Evolutionary conservation across 2,113 vertebrate genomes (phyloP).

Genomic region (Centropristis striata): DNA sequence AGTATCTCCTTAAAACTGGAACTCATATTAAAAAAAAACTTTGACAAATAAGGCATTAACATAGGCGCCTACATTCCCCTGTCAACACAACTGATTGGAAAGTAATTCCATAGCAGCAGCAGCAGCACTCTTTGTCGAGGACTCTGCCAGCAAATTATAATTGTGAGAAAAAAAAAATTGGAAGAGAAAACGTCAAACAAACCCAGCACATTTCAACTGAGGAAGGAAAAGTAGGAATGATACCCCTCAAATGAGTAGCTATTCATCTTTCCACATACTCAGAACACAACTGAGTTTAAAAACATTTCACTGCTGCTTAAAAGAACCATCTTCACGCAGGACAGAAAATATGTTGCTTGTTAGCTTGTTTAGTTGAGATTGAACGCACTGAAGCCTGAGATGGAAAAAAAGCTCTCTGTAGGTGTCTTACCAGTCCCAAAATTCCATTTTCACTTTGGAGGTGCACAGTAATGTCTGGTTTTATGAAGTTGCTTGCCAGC

Average conservation of each 20-base stretch:
- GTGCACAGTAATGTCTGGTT: constrained; percentile 93
- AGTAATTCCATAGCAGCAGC: constrained; percentile 37
- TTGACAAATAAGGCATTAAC: constrained; percentile 63
- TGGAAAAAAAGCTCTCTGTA: not conserved
- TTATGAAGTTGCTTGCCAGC: constrained; percentile 98
- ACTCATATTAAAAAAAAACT: constrained; percentile 54
- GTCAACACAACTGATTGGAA: constrained; percentile 58
- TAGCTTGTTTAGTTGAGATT: constrained; percentile 28
- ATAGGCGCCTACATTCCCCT: constrained; percentile 53
- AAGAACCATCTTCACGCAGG: not conserved
- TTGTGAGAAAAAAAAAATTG: constrained; percentile 41
- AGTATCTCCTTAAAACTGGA: constrained; percentile 37
- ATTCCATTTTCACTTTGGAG: constrained; percentile 99
- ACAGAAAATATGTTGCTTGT: constrained; percentile 15
- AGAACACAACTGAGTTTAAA: constrained; percentile 14
- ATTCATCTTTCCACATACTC: constrained; percentile 26
- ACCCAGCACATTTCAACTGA: constrained; percentile 50
- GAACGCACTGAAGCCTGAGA: constrained; percentile 18
- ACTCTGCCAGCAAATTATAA: constrained; percentile 61
- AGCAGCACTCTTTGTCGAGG: constrained; percentile 52
- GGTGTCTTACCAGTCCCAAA: constrained; percentile 93
- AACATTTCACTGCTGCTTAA: constrained; percentile 5
- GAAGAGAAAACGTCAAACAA: constrained; percentile 59
- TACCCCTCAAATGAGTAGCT: constrained; percentile 26
- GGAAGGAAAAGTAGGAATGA: constrained; percentile 24